phyloP scores from a whole-genome alignment of 2,797 vertebrate genomes.

The Zalophus californianus region DNA sequence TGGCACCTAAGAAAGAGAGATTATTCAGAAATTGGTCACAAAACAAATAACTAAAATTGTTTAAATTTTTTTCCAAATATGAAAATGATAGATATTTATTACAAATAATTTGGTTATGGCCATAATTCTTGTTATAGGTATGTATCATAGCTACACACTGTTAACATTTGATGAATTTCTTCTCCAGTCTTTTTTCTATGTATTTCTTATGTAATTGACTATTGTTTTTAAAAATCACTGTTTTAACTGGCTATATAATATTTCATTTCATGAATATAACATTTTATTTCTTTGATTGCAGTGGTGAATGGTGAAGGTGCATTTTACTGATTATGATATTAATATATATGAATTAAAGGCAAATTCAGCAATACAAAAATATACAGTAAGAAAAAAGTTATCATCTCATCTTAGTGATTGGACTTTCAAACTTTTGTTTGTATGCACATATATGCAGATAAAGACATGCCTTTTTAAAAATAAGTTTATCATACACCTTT shows the following conservation, averaged over 20 bases:
- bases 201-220: background rate
- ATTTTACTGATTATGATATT: background rate
- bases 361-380: background rate
- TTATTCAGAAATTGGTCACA: background rate
- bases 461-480: background rate
- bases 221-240: background rate
- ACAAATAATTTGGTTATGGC: background rate
- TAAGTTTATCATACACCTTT: background rate
- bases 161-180: background rate
- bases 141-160: background rate
- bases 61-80: background rate
- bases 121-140: background rate
- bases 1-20: background rate
- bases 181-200: background rate
- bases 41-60: background rate
- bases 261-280: background rate
- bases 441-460: background rate
- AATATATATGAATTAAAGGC: background rate
- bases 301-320: background rate
- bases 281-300: background rate
- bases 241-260: background rate
- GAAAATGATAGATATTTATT: background rate
- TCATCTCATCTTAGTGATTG: background rate
- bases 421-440: background rate
- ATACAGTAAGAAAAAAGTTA: background rate